Percentiles rank a stretch among this genome's conserved stretches.
Conservation (phyloP, 2,888 invertebrate genomes). For the Volucella zonaria region DNA sequence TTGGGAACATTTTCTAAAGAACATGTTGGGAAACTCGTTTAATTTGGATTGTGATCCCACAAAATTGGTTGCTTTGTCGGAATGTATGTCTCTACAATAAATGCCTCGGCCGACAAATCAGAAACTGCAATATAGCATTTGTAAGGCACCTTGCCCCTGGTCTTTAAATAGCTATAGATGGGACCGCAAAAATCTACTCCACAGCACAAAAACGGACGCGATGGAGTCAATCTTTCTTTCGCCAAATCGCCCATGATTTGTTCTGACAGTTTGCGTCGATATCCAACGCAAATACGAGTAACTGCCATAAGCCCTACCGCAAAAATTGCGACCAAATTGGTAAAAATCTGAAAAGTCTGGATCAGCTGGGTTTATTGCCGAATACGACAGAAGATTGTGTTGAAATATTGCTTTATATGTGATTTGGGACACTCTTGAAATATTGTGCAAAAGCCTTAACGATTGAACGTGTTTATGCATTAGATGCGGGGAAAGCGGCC, state of each 20-base stretch:
- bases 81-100: conserved; percentile 14
- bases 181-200: conserved; percentile 24
- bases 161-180: conserved; percentile 18
- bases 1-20: conserved; percentile 20
- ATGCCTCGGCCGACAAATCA: conserved; percentile 32
- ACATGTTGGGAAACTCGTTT: conserved; percentile 26
- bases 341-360: too few species aligned
- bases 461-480: too few species aligned
- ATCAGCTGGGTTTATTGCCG: too few species aligned
- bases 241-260: conserved; percentile 25
- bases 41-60: conserved; percentile 19
- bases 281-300: background rate
- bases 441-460: too few species aligned
- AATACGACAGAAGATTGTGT: too few species aligned
- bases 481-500: too few species aligned
- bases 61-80: conserved; percentile 8
- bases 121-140: conserved; percentile 29
- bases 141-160: conserved; percentile 25
- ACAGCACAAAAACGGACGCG: conserved; percentile 6
- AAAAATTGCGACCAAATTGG: too few species aligned
- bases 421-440: too few species aligned
- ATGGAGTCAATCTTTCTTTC: background rate
- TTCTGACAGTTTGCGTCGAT: background rate
- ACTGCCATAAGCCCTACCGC: too few species aligned
- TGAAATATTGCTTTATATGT: too few species aligned